Base-by-base conservation (phyloP, 2,888 invertebrate species). In the Ornithoptera alexandrae region DNA sequence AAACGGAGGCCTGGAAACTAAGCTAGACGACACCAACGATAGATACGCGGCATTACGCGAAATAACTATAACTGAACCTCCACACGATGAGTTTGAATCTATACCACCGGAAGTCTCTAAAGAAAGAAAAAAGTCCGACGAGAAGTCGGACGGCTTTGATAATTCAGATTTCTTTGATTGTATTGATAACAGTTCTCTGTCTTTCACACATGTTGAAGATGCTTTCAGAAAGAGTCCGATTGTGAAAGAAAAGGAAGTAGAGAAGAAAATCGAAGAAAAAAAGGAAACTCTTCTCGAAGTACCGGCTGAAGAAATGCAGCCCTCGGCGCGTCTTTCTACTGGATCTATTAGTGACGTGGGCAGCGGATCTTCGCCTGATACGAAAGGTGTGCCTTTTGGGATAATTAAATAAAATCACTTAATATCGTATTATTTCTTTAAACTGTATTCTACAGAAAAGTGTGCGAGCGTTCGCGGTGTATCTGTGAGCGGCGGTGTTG, bases 21-120 rank as follows among this genome's bases (percentile, higher is more conserved):
- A 93, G 73, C 82, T 78, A 6, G 93, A 93, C 70, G 86, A 89
- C 66, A 75, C 77, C 30, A 88, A 86, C 75, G 97, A 97, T 85
- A 94, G 95, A 77, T 97, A 97, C 81, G 97, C 97, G 0, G 97
- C 97, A 0, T 85, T 97, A 65, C 92, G 97, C 0, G 97, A 97
- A 80, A 95, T 95, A 17, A 96, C 96, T 56, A 90, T 94, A 68
- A 95, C 94, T 0, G 95, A 95, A 79, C 92, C 89, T 72, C 90
- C 89, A 62, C 91, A 82, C 76, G 94, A 94, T 12, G 94, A 94
- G 70, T 89, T 88, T 69, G 92, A 92, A 73, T 92, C 90, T 0
- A 73, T 92, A 46, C 93, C 93, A 0, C 88, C 93, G 0, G 93
- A 93, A 77, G 74, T 81, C n/a, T 88, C 92, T 0, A 93, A 92